Percentiles rank a stretch among this genome's conserved stretches.
Evolutionary conservation across 2,888 invertebrate genomes (phyloP).

Genomic region (Chrysopilus asiliformis): DNA sequence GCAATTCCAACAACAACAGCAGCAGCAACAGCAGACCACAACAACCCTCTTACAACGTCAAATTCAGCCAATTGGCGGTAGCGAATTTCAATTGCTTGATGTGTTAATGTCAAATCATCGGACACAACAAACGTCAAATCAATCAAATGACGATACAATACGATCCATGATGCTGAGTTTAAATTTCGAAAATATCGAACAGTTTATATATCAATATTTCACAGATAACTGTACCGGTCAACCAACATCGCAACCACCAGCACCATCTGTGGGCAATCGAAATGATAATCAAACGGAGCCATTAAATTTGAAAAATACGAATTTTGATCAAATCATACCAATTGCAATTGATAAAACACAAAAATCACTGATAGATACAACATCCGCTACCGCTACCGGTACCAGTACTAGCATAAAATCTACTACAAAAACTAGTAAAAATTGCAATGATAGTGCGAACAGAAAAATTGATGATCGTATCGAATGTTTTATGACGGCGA

Average conservation of each 20-base stretch:
- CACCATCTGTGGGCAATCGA: background rate
- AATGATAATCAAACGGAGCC: constrained; percentile 11
- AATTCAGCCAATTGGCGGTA: background rate
- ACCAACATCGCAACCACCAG: background rate
- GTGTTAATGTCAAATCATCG: constrained; percentile 3
- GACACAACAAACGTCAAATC: too few species aligned
- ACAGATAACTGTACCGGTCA: constrained; percentile 16
- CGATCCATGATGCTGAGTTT: too few species aligned
- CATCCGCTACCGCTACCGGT: background rate
- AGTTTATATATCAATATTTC: constrained; percentile 17
- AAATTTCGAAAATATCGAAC: constrained; percentile 13
- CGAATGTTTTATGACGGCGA: constrained; percentile 5
- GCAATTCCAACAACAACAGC: constrained; percentile 13
- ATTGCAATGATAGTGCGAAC: background rate
- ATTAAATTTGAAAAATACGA: constrained; percentile 13
- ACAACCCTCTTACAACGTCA: background rate
- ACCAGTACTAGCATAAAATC: too few species aligned
- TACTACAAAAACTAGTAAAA: too few species aligned
- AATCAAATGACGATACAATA: too few species aligned
- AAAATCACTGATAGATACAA: too few species aligned
- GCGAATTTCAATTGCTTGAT: constrained; percentile 1
- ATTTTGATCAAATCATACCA: too few species aligned
- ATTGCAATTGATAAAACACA: too few species aligned
- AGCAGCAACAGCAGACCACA: background rate
- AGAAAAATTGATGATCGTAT: background rate